Conservation (phyloP, 1,140 invertebrate species). For the Drosophila varians region DNA sequence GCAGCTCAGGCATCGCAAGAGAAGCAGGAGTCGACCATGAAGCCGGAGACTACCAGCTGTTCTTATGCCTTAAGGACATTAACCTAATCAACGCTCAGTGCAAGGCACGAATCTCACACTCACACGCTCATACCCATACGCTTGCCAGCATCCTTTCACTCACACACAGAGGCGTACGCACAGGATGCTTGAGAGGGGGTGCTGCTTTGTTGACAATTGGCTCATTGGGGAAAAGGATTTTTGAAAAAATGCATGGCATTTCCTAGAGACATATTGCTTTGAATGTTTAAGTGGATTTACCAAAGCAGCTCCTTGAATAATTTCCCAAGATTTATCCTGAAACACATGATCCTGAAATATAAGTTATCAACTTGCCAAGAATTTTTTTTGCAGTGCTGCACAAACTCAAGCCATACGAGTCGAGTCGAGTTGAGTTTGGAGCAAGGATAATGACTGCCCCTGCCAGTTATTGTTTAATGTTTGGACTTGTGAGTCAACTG, state of each 20-base stretch:
- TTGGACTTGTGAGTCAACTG: slow-evolving; percentile 24
- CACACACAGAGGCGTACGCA: background rate
- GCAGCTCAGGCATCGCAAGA: slow-evolving; percentile 16
- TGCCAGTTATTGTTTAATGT: slow-evolving; percentile 49
- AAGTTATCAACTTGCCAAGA: background rate
- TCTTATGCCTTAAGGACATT: slow-evolving; percentile 74
- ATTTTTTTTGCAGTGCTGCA: background rate
- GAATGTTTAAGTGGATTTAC: background rate
- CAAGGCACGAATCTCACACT: slow-evolving; percentile 30
- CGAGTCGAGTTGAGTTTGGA: slow-evolving; percentile 24
- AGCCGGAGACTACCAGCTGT: slow-evolving; percentile 46
- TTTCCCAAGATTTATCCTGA: background rate
- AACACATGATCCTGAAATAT: background rate
- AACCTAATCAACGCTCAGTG: slow-evolving; percentile 74
- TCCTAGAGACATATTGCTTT: background rate
- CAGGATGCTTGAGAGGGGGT: slow-evolving; percentile 12
- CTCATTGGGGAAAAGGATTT: background rate
- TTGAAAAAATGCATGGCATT: background rate
- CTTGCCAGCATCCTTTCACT: slow-evolving; percentile 3
- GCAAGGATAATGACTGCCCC: slow-evolving; percentile 47
- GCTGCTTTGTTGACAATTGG: slow-evolving; percentile 28
- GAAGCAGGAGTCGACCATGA: slow-evolving; percentile 1
- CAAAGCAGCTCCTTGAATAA: background rate
- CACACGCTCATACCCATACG: background rate
- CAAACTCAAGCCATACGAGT: slow-evolving; percentile 6